Evolutionary conservation across 2,888 invertebrate species (phyloP), one percentile per base, ranked within the genome.

Genomic region (Ichneumoninae sp.): DNA sequence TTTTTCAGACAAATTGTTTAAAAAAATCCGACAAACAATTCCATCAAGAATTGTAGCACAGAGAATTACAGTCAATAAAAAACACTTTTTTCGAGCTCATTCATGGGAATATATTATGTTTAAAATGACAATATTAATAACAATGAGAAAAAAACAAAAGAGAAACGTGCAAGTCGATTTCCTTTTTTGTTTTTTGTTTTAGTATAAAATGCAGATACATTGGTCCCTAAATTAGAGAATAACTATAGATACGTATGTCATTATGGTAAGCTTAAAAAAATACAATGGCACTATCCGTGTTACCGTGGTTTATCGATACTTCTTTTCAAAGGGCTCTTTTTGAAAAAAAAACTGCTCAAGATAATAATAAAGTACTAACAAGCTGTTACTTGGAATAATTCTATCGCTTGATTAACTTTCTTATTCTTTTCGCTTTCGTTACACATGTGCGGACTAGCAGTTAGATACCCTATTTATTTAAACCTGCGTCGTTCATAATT

Each of bases 281-380:
- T 75, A 66, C 85, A 88, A 90, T 89, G 89, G 88, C 89, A 89
- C 87, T 88, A 86, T 81, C 19, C 65, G 54, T 47, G 74, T 30
- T 74, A 63, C 63, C 65, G 75, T 75, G 52, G 16, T 66, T 76
- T 13, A 50, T 76, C 40, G 36, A 22, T 76, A n/a, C 19, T 40
- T 33, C 10, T 36, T 63, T 66, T 16, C 40, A 40, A 19, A 66
- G 74, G 63, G 65, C 65, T 66, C 36, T 66, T 40, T 52, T 16
- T 57, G 8, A 13, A 73, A 44, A 26, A 73, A 40, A 74, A 74
- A 47, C n/a, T 75, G 36, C 65, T 75, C 63, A 3, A 44, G 30
- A 75, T 50, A 66, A 19, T 26, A 65, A 75, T 8, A 40, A 40
- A 40, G 40, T 40, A 40, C 8, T 66, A 36, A 5, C 40, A 26